phyloP scores from a whole-genome alignment of 2,888 invertebrate genomes.

The Gari tellinella region DNA sequence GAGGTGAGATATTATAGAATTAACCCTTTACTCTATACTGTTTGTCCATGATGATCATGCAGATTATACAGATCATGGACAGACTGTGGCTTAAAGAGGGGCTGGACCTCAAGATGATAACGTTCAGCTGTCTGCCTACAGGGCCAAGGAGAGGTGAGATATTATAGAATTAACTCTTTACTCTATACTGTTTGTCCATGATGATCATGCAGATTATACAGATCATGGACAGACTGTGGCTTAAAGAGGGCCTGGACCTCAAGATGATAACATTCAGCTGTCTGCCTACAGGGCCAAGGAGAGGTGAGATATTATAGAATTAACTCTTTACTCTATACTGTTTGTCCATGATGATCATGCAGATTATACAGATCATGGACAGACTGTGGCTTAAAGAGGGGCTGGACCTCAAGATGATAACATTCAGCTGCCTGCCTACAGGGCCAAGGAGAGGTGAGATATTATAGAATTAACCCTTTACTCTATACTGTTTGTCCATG shows the following conservation, averaged over 20 bases:
- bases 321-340: too few species aligned
- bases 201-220: constrained; percentile 98
- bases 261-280: constrained; percentile 98
- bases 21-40: too few species aligned
- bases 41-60: constrained; percentile 96
- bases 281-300: constrained; percentile 95
- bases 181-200: too few species aligned
- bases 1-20: constrained; percentile 90
- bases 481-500: too few species aligned
- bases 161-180: too few species aligned
- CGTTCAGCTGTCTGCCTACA: constrained; percentile 97
- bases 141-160: constrained; percentile 92
- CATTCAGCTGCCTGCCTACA: constrained; percentile 97
- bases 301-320: constrained; percentile 90
- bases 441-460: constrained; percentile 92
- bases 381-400: constrained; percentile 97
- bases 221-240: constrained; percentile 99
- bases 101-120: constrained; percentile 97
- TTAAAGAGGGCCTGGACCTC: constrained; percentile 96
- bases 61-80: constrained; percentile 99
- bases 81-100: constrained; percentile 97
- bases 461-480: too few species aligned
- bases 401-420: constrained; percentile 97
- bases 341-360: constrained; percentile 96
- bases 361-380: constrained; percentile 99